These are phyloP conservation scores for Xylophagus ater DNA, from an alignment of 2,888 invertebrate species.

Conservation along the genomic window DNA sequence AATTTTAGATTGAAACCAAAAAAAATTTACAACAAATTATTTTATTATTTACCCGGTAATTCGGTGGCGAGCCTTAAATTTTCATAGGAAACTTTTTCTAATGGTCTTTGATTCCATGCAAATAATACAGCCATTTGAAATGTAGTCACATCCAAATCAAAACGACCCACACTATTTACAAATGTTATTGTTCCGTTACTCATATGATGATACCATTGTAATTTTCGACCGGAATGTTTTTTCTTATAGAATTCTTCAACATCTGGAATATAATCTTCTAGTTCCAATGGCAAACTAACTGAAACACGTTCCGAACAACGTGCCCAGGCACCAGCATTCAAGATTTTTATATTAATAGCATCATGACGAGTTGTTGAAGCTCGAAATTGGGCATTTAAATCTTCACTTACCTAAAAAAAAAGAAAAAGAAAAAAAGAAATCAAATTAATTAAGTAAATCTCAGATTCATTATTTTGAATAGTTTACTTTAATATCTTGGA, in stretches of 20 bases:
- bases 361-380: constrained; percentile 69
- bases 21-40: constrained; percentile 1
- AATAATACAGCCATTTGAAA: constrained; percentile 99
- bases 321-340: constrained; percentile 97
- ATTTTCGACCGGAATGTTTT: constrained; percentile 92
- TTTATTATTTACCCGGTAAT: constrained; percentile 52
- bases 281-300: constrained; percentile 89
- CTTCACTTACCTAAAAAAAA: constrained; percentile 58
- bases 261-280: constrained; percentile 98
- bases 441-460: neutral
- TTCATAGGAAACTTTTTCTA: constrained; percentile 91
- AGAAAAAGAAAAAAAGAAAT: constrained; percentile 4
- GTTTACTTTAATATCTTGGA: constrained; percentile 87
- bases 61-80: constrained; percentile 93
- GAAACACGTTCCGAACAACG: constrained; percentile 88
- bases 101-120: constrained; percentile 95
- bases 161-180: constrained; percentile 81
- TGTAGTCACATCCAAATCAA: constrained; percentile 96
- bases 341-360: constrained; percentile 94
- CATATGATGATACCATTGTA: constrained; percentile 99
- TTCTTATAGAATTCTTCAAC: constrained; percentile 97
- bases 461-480: neutral
- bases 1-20: neutral
- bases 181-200: constrained; percentile 98
- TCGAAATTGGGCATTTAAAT: constrained; percentile 88